Conservation (phyloP, 2,797 vertebrate genomes). For the Meda fulgida region DNA sequence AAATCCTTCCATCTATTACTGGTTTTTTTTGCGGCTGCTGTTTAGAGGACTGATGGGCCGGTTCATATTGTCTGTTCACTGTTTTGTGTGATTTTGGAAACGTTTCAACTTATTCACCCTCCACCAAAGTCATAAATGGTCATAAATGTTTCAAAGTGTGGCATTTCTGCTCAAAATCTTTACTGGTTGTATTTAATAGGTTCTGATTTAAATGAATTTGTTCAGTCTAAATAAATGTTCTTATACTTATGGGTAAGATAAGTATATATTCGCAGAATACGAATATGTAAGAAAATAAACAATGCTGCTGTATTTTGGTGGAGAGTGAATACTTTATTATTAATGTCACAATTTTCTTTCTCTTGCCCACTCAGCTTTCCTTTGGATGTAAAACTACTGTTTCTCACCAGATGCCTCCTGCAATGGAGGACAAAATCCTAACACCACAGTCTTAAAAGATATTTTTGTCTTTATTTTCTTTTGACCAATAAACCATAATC, state of each 20-base stretch:
- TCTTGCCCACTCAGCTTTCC: background rate
- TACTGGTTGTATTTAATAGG: background rate
- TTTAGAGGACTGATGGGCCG: background rate
- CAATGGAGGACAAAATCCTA: conserved; percentile 6
- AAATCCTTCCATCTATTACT: background rate
- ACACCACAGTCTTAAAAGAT: conserved; percentile 10
- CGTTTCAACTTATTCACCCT: background rate
- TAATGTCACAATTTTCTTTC: background rate
- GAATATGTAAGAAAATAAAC: background rate
- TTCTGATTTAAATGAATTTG: background rate
- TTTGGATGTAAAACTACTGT: background rate
- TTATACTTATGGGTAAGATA: background rate
- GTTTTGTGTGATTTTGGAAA: background rate
- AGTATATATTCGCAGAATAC: background rate
- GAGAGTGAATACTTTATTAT: background rate
- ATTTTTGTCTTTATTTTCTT: conserved; percentile 9
- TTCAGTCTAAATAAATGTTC: background rate
- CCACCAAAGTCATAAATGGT: background rate
- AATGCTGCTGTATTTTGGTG: conserved; percentile 20
- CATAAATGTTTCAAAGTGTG: background rate
- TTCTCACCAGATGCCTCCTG: conserved; percentile 16
- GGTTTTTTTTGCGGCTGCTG: background rate
- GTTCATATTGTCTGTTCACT: background rate
- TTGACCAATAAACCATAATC: conserved; percentile 36
- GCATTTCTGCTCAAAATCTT: background rate